Base-by-base conservation (phyloP, 2,113 vertebrate species). In the Petaurus breviceps region DNA sequence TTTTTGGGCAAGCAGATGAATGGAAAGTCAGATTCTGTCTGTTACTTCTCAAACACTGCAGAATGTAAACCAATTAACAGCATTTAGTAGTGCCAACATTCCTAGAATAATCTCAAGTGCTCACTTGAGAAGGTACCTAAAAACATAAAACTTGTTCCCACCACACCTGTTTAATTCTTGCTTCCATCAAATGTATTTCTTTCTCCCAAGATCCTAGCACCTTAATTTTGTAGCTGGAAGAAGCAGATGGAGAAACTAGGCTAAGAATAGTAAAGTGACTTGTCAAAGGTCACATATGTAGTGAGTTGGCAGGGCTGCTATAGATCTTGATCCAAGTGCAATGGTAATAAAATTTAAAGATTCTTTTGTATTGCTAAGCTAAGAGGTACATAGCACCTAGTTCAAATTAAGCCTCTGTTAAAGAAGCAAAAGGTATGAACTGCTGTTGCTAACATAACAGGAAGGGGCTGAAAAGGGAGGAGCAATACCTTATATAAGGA, bases 1-100 rank as follows among this genome's bases (percentile, higher is more conserved):
- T 95, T 25, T 93, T 77, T 95, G 93, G 46, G 10, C 89, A 47
- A 25, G 46, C 84, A 0, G 93, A 94, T 90, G 1, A 95, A 95
- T 91, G 54, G 4, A 5, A 84, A 54, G 24, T 52, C 46, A 37
- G 12, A 89, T 91, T 96, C 90, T 46, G 23, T 53, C 51, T 90
- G 0, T 49, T 93, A 84, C 25, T 90, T 96, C 68, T 95, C 26
- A 53, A 0, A 90, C 92, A 90, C 89, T 94, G 14, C 25, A 90
- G 51, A 92, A 91, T 57, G 92, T n/a, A 92, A 89, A 55, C 55
- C 6, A 92, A 25, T 50, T 2, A 31, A 26, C 89, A 1, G 19
- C 91, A 46, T 23, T 53, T 11, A 31, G 26, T 90, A 49, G 3
- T 43, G 31, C 3, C 19, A 28, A 19, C 77, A 11, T 46, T 68